Evolutionary conservation across 2,113 vertebrate species (phyloP).

Genomic region (Shinisaurus crocodilurus): DNA sequence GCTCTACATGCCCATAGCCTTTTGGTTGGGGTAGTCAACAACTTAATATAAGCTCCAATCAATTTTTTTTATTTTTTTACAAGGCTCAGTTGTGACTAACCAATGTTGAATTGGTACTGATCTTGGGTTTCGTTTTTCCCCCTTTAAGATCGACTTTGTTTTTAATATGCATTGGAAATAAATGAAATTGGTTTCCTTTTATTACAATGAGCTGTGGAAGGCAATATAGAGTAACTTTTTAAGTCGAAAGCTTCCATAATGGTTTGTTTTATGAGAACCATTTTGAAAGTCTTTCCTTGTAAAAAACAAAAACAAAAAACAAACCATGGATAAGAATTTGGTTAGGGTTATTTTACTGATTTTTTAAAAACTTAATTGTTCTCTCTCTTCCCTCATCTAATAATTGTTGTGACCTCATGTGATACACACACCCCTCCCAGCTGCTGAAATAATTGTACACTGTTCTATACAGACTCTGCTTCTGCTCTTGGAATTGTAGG

Average conservation of each 20-base stretch:
- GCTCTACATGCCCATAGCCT: not conserved
- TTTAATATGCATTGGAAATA: conserved; percentile 48
- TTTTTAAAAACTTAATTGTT: conserved; percentile 38
- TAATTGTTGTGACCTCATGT: conserved; percentile 56
- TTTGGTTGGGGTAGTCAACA: not conserved
- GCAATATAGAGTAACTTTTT: conserved; percentile 43
- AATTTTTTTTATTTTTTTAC: not conserved
- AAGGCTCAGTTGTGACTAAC: not conserved
- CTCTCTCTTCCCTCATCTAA: conserved; percentile 40
- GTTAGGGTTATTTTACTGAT: not conserved
- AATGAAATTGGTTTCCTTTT: conserved; percentile 46
- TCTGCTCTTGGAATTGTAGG: conserved; percentile 59
- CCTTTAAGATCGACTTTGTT: conserved; percentile 63
- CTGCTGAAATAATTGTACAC: conserved; percentile 68
- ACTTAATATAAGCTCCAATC: not conserved
- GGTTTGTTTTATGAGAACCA: not conserved
- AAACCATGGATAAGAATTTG: conserved; percentile 42
- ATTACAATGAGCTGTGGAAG: conserved; percentile 44
- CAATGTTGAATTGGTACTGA: not conserved
- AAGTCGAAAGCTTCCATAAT: conserved; percentile 24
- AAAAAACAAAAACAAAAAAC: not conserved
- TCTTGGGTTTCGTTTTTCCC: not conserved
- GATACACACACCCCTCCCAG: not conserved
- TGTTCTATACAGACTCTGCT: conserved; percentile 27
- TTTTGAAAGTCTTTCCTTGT: conserved; percentile 35